phyloP scores from a whole-genome alignment of 2,797 vertebrate genomes.

The Notolepis coatsorum region DNA sequence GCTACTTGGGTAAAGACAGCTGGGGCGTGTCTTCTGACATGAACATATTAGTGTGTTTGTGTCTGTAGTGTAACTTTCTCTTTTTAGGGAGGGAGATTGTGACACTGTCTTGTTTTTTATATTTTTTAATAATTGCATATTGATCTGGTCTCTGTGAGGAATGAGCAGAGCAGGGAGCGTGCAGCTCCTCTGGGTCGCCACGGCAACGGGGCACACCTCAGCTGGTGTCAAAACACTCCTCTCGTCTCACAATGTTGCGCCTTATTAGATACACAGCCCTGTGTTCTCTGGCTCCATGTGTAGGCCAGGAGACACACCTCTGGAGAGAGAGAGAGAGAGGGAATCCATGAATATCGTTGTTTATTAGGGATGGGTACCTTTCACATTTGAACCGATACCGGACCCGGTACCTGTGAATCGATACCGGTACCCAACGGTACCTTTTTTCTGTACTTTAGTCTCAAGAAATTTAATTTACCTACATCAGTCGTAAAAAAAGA shows the following conservation, averaged over 20 bases:
- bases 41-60: too few relatives aligned
- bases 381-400: too few relatives aligned
- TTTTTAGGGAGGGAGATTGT: conserved; percentile 12
- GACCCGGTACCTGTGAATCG: too few relatives aligned
- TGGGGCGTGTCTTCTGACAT: conserved; percentile 32
- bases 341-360: too few relatives aligned
- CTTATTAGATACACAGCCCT: not conserved
- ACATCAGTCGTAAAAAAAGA: too few relatives aligned
- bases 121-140: conserved; percentile 13
- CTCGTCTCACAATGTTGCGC: not conserved
- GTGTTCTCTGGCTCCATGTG: not conserved
- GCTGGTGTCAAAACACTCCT: not conserved
- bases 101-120: conserved; percentile 2
- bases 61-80: too few relatives aligned
- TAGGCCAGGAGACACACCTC: not conserved
- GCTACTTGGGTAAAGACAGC: conserved; percentile 28
- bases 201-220: conserved; percentile 7
- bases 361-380: too few relatives aligned
- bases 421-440: too few relatives aligned
- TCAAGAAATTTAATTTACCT: too few relatives aligned
- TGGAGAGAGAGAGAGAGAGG: not conserved
- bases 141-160: not conserved
- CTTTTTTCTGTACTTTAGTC: too few relatives aligned
- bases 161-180: not conserved
- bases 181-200: not conserved